A percentile compares a stretch with the other conserved stretches of the same genome.
phyloP scores from a whole-genome alignment of 64 coral and sea anemone genomes.

The Pocillopora damicornis region DNA sequence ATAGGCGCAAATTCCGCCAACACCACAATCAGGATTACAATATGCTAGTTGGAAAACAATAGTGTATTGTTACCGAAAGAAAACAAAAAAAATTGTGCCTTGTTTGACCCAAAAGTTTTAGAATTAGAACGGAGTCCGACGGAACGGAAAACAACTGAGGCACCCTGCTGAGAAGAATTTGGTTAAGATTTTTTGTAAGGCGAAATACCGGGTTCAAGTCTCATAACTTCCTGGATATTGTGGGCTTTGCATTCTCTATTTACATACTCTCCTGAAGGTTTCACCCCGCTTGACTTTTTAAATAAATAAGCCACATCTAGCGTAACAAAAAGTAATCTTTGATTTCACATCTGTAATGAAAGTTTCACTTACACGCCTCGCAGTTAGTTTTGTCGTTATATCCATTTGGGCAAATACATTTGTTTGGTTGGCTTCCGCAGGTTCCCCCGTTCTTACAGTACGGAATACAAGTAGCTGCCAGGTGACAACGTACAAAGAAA shows the following conservation, averaged over 20 bases:
- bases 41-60: neutral
- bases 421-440: neutral
- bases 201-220: too few relatives aligned
- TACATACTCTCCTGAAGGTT: too few relatives aligned
- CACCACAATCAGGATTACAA: slow-evolving; percentile 20
- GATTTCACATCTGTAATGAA: neutral
- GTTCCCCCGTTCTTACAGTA: slow-evolving; percentile 46
- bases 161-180: too few relatives aligned
- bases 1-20: slow-evolving; percentile 33
- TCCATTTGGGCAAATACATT: neutral
- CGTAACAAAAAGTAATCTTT: too few relatives aligned
- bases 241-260: too few relatives aligned
- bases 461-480: slow-evolving; percentile 48
- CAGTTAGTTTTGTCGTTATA: slow-evolving; percentile 15
- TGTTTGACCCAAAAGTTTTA: too few relatives aligned
- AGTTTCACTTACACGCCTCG: slow-evolving; percentile 30
- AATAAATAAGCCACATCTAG: too few relatives aligned
- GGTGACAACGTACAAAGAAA: neutral
- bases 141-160: too few relatives aligned
- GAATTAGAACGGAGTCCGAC: too few relatives aligned
- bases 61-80: neutral
- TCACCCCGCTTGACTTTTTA: too few relatives aligned
- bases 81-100: neutral
- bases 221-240: too few relatives aligned
- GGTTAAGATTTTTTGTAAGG: too few relatives aligned